Evolutionary conservation across 2,888 invertebrate genomes (phyloP), one percentile per base, ranked within the genome.

Genomic region (Anodontia alba): DNA sequence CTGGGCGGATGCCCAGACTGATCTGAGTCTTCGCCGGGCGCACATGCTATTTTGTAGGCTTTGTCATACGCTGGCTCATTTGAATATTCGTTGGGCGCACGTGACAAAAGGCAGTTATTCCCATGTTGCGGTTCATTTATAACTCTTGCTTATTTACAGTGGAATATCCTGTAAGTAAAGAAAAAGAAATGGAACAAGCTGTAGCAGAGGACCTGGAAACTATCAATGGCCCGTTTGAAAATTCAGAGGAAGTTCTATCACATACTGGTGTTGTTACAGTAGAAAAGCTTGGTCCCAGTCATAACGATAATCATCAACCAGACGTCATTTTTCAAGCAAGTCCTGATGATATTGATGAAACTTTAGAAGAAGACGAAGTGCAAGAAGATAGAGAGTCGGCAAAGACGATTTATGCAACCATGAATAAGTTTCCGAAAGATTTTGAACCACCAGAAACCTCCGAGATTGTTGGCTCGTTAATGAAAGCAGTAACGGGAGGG

Each of bases 361-460:
- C 42, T 10, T 17, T 33, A 29, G 73, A 42, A 12, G 10, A 36
- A n/a, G 57, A 57, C 38, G 43, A 57, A 54, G 29, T 38, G 5
- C 46, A 67, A 20, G 26, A n/a, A 38, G 38, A 46, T 3, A 29
- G 43, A 3, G 49, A 38, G 38, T 38, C 38, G 12, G 49, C 31
- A 51, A 17, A 38, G 43, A 49, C 43, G 12, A 0, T 80, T 20
- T 85, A 85, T 36, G 23, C 57, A 20, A 74, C 51, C 31, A 85
- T 85, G 85, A 85, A 83, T 38, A 68, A 43, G n/a, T 68, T 76
- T 46, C 78, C 82, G 15, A 23, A 67, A 29, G 70, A 76, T 33
- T 85, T 85, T 46, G 76, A 85, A 33, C 73, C 76, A 33, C 85
- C 85, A 0, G 29, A 76, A 36, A 78, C 80, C 29, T 49, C 85